These are phyloP conservation scores for Rhombomys opimus DNA, from an alignment of 2,113 vertebrate genomes.

Conservation along the genomic window DNA sequence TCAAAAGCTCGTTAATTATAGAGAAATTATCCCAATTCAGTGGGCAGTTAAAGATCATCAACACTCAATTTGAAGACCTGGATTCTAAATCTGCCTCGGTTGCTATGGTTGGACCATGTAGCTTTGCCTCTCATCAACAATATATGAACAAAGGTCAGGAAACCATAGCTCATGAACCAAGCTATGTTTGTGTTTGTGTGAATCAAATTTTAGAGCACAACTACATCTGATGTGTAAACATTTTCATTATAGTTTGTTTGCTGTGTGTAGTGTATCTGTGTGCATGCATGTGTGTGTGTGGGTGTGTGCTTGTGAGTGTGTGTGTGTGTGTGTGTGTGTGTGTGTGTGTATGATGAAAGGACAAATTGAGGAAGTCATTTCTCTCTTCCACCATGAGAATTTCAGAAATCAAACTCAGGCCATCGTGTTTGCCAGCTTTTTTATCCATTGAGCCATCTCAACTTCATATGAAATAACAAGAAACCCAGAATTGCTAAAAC, in stretches of 20 bases:
- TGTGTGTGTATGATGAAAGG: neutral
- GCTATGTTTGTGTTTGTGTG: neutral
- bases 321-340: no score
- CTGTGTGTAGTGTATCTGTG: neutral
- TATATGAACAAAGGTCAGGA: neutral
- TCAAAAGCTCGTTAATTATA: conserved; percentile 43
- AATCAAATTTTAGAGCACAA: conserved; percentile 13
- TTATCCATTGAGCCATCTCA: no score
- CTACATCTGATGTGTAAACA: neutral
- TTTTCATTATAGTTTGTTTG: neutral
- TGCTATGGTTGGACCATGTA: neutral
- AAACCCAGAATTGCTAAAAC: no score
- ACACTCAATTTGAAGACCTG: neutral
- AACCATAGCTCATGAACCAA: neutral
- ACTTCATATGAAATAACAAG: no score
- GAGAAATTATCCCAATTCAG: neutral
- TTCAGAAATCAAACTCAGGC: neutral
- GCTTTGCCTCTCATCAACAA: neutral
- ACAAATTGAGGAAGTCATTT: neutral
- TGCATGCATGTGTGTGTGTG: neutral
- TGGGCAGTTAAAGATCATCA: neutral
- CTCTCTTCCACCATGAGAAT: neutral
- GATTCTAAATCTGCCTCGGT: neutral
- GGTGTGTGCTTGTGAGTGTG: no score
- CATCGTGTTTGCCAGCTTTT: neutral